Evolutionary conservation across 2,113 vertebrate species (phyloP).

Genomic region (Alectura lathami): DNA sequence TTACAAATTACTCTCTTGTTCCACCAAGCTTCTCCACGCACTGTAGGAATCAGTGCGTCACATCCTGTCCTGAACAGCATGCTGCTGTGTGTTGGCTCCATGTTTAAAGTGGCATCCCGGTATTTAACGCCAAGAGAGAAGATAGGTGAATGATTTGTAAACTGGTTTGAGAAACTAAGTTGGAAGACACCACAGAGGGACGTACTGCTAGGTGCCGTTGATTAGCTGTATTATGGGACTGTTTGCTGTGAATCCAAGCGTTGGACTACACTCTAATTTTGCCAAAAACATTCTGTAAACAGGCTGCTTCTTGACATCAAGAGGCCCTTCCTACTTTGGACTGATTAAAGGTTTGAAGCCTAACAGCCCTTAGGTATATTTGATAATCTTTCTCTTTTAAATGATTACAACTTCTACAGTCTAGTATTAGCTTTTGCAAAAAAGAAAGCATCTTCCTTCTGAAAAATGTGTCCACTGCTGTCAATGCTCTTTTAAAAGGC

Average conservation of each 20-base stretch:
- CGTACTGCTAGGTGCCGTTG: neutral
- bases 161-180: neutral
- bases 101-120: neutral
- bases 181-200: neutral
- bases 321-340: neutral
- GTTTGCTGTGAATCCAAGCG: constrained; percentile 1
- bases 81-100: fast-evolving
- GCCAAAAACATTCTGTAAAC: constrained; percentile 3
- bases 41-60: fast-evolving
- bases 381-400: constrained; percentile 12
- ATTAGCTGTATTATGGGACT: neutral
- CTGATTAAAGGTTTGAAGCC: constrained; percentile 3
- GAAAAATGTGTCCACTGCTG: neutral
- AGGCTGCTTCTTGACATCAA: constrained; percentile 26
- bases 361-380: neutral
- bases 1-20: neutral
- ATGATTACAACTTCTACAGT: neutral
- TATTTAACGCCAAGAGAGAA: neutral
- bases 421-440: neutral
- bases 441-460: neutral
- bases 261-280: neutral
- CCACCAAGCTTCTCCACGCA: fast-evolving
- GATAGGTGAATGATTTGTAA: neutral
- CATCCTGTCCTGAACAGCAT: neutral
- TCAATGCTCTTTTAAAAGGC: neutral